phyloP scores from a whole-genome alignment of 2,888 invertebrate genomes.

The Nineta flava region DNA sequence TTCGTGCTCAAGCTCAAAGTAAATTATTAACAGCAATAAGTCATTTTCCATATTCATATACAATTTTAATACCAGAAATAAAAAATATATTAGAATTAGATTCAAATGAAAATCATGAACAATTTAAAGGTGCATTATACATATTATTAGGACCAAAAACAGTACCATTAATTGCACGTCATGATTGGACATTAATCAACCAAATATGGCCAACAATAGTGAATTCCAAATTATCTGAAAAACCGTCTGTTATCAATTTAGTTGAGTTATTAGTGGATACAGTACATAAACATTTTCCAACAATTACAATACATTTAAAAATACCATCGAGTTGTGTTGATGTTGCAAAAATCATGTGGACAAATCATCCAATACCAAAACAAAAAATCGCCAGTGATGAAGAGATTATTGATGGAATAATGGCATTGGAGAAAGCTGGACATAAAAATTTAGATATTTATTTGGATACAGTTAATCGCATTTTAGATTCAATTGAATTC shows the following conservation, averaged over 20 bases:
- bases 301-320: conserved; percentile 39
- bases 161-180: conserved; percentile 47
- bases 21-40: conserved; percentile 44
- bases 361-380: conserved; percentile 24
- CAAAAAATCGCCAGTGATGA: conserved; percentile 23
- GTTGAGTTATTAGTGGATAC: conserved; percentile 38
- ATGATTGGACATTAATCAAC: conserved; percentile 58
- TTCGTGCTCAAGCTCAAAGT: conserved; percentile 49
- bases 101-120: conserved; percentile 43
- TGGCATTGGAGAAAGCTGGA: conserved; percentile 24
- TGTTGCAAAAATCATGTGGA: conserved; percentile 31
- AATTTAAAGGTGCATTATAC: conserved; percentile 65
- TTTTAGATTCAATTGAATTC: conserved; percentile 38
- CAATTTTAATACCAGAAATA: conserved; percentile 43
- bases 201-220: conserved; percentile 67
- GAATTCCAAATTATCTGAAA: conserved; percentile 67
- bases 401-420: conserved; percentile 25
- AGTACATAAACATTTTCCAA: conserved; percentile 42
- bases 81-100: conserved; percentile 42
- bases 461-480: conserved; percentile 28
- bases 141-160: conserved; percentile 52
- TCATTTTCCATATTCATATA: conserved; percentile 54
- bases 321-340: conserved; percentile 35
- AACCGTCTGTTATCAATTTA: conserved; percentile 57
- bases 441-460: conserved; percentile 34